Evolutionary conservation across 1,140 invertebrate genomes (phyloP).

Genomic region (Watersipora subatra): DNA sequence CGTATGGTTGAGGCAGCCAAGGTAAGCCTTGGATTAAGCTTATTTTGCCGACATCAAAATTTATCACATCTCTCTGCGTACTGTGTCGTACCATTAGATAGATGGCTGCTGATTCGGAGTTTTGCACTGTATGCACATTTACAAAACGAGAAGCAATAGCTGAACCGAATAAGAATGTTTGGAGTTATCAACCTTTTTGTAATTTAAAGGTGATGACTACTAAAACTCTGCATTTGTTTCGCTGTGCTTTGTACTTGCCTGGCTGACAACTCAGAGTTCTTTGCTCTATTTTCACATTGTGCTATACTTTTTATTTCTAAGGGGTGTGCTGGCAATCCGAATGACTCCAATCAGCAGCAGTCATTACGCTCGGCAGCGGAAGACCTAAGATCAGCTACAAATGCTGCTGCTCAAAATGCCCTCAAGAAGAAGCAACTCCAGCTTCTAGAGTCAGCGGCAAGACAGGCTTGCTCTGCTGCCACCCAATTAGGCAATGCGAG

Average conservation of each 20-base stretch:
- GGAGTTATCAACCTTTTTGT: too few species aligned
- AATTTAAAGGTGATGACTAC: too few species aligned
- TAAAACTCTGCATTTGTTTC: too few species aligned
- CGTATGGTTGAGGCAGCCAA: constrained; percentile 91
- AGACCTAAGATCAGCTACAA: constrained; percentile 75
- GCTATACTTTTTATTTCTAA: too few species aligned
- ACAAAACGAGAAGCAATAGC: too few species aligned
- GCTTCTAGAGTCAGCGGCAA: constrained; percentile 57
- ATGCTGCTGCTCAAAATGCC: constrained; percentile 61
- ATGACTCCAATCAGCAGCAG: constrained; percentile 69
- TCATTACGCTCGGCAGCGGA: constrained; percentile 74
- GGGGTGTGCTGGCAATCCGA: constrained; percentile 69
- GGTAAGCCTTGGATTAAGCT: constrained; percentile 22
- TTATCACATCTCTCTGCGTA: too few species aligned
- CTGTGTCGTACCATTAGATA: too few species aligned
- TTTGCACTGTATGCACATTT: too few species aligned
- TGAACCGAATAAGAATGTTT: too few species aligned
- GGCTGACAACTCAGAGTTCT: not conserved
- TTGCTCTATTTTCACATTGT: not conserved
- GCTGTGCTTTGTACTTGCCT: constrained; percentile 2
- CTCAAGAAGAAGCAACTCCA: constrained; percentile 63
- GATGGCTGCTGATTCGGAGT: too few species aligned
- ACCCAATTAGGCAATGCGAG: constrained; percentile 65
- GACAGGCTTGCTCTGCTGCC: constrained; percentile 70
- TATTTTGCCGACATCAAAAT: constrained; percentile 1